Base-by-base conservation (phyloP, 2,888 invertebrate species). In the Lobophora halterata region DNA sequence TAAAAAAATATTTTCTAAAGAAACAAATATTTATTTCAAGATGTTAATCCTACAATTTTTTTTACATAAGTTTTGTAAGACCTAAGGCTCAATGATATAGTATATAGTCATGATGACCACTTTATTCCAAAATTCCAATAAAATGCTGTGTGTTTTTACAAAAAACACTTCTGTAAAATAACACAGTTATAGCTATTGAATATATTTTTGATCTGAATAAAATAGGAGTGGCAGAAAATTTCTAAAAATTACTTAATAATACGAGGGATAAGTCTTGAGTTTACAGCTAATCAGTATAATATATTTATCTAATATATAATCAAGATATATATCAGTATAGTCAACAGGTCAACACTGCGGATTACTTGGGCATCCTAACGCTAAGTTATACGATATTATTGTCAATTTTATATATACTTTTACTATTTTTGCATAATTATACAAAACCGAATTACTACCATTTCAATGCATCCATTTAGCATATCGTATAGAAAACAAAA, bases 351-450 rank as follows among this genome's bases (percentile, higher is more conserved):
- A 74, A 72, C 82, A 81, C 80, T 62, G 64, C 81, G 74, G 79
- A 83, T 78, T 77, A 77, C 71, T 80, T 82, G 86, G 86, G 86
- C 86, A 86, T 86, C 85, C 86, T 78, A 64, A 81, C 82, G 86
- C 79, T 85, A 86, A 85, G 86, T 82, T 74, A 59, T 66, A 78
- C 65, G 68, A 39, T 43, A 43, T 67, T 72, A 74, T 76, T 72
- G 70, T 79, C 75, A 71, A 73, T 77, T 77, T 37, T 80, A 77
- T 82, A 76, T 76, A 76, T 81, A 76, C 66, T 81, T 80, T 78
- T 81, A 81, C 72, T 79, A 77, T 76, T 76, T 76, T 75, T 77
- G 81, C 80, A 42, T 42, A 34, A 81, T n/a, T 82, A 80, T 76
- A 79, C 74, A 80, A 76, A 59, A 71, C 72, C 66, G 70, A 75